Base-by-base conservation (phyloP, 2,888 invertebrate genomes). In the Cyclophora punctaria region DNA sequence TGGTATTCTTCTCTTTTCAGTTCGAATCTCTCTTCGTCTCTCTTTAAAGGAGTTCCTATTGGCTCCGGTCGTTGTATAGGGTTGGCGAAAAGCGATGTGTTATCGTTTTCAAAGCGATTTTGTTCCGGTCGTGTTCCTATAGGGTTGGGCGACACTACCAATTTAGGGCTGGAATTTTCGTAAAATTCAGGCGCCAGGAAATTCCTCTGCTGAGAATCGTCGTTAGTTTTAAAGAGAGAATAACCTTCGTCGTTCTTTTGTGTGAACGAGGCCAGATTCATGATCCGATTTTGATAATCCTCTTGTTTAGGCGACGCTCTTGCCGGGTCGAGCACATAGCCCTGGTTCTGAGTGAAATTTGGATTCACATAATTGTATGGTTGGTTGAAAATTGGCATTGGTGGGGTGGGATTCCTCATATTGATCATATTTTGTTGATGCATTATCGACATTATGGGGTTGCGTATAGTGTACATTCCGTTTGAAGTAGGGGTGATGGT, bases 381-480 rank as follows among this genome's bases (percentile, higher is more conserved):
- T 4, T 71, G 78, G 34, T 52, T 62, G 55, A 72, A 82, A 41
- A 69, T 56, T 0, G 74, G 70, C 3, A 67, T 45, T 3, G 53
- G 54, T 3, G 80, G 80, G 0, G 64, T 69, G 0, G 67, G 82
- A 0, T 57, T 63, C 0, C 71, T 41, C 0, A 78, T 62, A 0
- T 83, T 81, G 74, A 84, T 82, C 0, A 85, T 54, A 5, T 68
- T 78, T 41, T 86, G 83, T 43, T 89, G 85, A 44, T 89, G 87
- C 80, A 86, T 84, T 77, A 88, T 83, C 0, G 87, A 90, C 76
- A 93, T 87, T 0, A 92, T 72, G 0, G 95, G 95, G 77, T 95
- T 95, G 6, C 95, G 85, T 47, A 95, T 96, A 0, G 95, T 95
- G 53, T 94, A 95, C 95, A 95, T 95, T 5, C 95, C 95, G 58